Evolutionary conservation across 2,113 vertebrate species (phyloP), one percentile per base, ranked within the genome.

Genomic region (Brachypodius melanocephalos): DNA sequence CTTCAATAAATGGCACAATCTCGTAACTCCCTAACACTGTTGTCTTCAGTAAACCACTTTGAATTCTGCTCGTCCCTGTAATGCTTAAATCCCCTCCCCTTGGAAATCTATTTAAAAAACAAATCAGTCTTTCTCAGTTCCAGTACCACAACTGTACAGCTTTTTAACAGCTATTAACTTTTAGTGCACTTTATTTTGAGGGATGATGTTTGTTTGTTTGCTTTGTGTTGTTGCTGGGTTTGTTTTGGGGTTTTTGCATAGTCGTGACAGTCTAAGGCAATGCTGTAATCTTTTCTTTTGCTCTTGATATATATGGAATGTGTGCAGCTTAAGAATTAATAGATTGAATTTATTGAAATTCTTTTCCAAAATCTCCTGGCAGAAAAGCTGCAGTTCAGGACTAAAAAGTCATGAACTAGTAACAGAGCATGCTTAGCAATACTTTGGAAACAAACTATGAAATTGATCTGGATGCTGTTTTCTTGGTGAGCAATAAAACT

Each of bases 401-500:
- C 43, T 26, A 45, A 72, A 52, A 83, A 52, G 69, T 77, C 51
- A 31, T 46, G 49, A 86, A 59, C 34, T 76, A 72, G 42, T 90
- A 72, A 84, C n/a, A 45, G 52, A 78, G 49, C 31, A 28, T 49
- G 24, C 42, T 88, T 93, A 78, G 55, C 88, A 93, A 55, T 16
- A 3, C 79, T 86, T 95, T 7, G 3, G 87, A 91, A 95, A 49
- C 49, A 80, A 88, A 84, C 61, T 66, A 68, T 88, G 76, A 95
- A 93, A 78, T 83, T 68, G 89, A 84, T 95, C 85, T 89, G 68
- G 38, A 40, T 74, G 45, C 75, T 71, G 57, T 89, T 95, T 89
- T 95, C 88, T 89, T 90, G 65, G 71, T 95, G 82, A 90, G 82
- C 89, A 96, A 43, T 97, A 95, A 96, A 96, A 95, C 63, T 91